Base-by-base conservation (phyloP, 2,113 vertebrate genomes). In the Hippocampus mohnikei region DNA sequence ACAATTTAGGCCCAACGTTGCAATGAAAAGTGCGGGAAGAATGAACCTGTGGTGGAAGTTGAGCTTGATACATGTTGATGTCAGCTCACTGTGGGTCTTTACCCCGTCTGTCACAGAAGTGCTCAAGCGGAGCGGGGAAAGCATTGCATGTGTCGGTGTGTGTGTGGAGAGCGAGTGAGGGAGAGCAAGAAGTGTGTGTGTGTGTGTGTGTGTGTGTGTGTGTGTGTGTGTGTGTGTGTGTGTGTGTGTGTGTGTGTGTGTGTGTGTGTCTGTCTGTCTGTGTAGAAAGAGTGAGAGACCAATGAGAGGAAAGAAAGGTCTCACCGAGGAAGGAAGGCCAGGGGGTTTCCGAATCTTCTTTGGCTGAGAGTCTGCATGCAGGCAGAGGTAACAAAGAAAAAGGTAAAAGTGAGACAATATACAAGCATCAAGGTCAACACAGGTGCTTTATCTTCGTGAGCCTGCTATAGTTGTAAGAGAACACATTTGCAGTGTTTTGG, bases 301-400 rank as follows among this genome's bases (percentile, higher is more conserved):
- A 66, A 60, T 67, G 10, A 81, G 64, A 76, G 82, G 83, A 85
- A 84, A 78, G 67, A 72, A 37, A 84, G 79, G 75, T 90, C 92
- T 99, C 87, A 99, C 97, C 87, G 96, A 99, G 80, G 97, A 98
- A 0, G 97, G 97, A 77, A 99, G 94, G 88, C 96, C 97, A 42
- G 96, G 96, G 44, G 96, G 97, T 92, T 98, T 99, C 84, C 97
- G 94, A 83, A 98, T 95, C 91, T 99, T 99, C 89, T 99, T 99
- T 76, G 97, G 95, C 85, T 98, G 96, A 3, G 94, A 78, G 69
- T 99, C 97, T 99, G 81, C 3, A 73, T 59, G 50, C 2, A 78
- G 70, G 33, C 12, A n/a, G 29, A 37, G 70, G 66, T 80, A 13
- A 79, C 20, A 74, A 70, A 68, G 29, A 63, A 74, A 74, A 61